Evolutionary conservation across 1,140 invertebrate species (phyloP).

Genomic region (Dolichoris vasculosae): DNA sequence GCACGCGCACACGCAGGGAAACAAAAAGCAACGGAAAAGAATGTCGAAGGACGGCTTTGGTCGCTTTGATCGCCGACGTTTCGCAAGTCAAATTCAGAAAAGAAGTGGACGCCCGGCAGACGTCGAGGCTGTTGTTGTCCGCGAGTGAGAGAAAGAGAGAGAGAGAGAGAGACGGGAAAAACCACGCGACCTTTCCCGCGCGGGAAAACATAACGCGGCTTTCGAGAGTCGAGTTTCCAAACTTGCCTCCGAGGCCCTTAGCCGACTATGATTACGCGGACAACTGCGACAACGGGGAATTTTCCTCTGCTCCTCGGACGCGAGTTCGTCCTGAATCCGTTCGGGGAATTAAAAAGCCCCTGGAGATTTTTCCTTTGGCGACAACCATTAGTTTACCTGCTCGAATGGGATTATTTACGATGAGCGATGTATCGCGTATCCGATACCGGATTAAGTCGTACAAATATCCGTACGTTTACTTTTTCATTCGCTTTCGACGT

Average conservation of each 20-base stretch:
- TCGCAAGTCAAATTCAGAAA: conserved; percentile 50
- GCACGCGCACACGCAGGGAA: background rate
- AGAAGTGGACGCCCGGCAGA: background rate
- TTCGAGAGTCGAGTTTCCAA: conserved; percentile 1
- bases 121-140: background rate
- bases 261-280: background rate
- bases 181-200: conserved; percentile 5
- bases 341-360: too few species aligned
- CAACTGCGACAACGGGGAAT: too few species aligned
- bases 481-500: too few species aligned
- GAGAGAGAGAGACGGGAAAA: background rate
- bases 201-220: background rate
- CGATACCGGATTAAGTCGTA: too few species aligned
- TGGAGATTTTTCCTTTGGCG: too few species aligned
- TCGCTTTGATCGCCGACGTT: background rate
- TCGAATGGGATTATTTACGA: too few species aligned
- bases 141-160: background rate
- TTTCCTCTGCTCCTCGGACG: background rate
- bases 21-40: background rate
- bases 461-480: too few species aligned
- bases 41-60: conserved; percentile 36
- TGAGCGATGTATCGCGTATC: too few species aligned
- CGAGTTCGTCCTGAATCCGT: too few species aligned
- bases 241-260: background rate
- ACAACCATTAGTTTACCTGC: too few species aligned